Evolutionary conservation across 2,113 vertebrate species (phyloP).

Genomic region (Scalopus aquaticus): DNA sequence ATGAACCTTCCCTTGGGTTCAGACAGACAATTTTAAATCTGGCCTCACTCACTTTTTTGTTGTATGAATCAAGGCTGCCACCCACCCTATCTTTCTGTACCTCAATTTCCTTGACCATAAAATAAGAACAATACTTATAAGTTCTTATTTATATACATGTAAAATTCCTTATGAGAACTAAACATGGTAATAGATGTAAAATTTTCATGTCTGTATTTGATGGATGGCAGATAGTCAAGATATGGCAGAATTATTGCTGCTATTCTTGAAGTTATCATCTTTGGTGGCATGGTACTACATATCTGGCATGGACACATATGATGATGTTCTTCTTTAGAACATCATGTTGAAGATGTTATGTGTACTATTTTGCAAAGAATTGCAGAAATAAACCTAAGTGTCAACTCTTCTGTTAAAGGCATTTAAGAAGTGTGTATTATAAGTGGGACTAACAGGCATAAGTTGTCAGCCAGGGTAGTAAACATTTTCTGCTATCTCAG

Average conservation of each 20-base stretch:
- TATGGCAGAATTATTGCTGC: neutral
- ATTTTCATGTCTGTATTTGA: too few species aligned
- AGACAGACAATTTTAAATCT: neutral
- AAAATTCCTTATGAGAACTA: too few species aligned
- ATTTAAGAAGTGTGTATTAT: neutral
- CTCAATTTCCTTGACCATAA: neutral
- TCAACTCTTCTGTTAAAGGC: neutral
- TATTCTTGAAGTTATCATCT: neutral
- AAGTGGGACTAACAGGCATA: neutral
- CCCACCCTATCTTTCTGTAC: neutral
- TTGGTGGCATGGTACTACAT: neutral
- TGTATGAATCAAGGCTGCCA: neutral
- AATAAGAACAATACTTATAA: neutral
- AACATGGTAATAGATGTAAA: neutral
- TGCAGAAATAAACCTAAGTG: neutral
- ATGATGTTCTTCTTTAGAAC: neutral
- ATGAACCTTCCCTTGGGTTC: neutral
- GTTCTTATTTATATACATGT: neutral
- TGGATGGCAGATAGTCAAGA: neutral
- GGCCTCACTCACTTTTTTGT: neutral
- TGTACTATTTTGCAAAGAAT: neutral
- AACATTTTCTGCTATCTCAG: neutral
- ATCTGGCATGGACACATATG: neutral
- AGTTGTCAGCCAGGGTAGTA: neutral
- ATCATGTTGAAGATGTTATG: neutral